Percentiles rank a stretch among this genome's conserved stretches.
phyloP scores from a whole-genome alignment of 2,797 vertebrate genomes.

The Sebastes trivittatus region DNA sequence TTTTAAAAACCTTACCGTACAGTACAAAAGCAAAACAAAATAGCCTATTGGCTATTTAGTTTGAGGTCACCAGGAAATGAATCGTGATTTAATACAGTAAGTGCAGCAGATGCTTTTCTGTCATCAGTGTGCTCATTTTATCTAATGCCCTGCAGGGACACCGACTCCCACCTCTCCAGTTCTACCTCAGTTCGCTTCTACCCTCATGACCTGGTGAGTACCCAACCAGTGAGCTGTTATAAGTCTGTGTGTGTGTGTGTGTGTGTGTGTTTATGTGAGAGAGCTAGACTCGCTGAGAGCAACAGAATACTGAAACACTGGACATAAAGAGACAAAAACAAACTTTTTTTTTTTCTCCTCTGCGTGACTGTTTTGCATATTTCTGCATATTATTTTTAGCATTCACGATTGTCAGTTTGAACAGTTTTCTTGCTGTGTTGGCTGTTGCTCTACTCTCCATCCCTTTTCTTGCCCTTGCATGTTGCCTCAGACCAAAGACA shows the following conservation, averaged over 20 bases:
- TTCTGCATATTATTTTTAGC: constrained; percentile 16
- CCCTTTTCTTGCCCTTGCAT: neutral
- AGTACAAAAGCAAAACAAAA: constrained; percentile 12
- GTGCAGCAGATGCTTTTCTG: constrained; percentile 32
- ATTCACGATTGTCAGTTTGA: neutral
- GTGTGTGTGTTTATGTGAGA: neutral
- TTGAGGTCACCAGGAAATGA: constrained; percentile 27
- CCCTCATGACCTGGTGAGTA: constrained; percentile 98
- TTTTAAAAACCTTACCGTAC: neutral
- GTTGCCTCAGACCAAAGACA: neutral
- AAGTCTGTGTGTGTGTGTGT: neutral
- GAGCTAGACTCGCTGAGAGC: neutral
- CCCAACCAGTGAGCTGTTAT: constrained; percentile 5
- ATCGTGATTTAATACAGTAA: constrained; percentile 35
- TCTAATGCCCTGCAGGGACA: constrained; percentile 89
- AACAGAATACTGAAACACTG: neutral
- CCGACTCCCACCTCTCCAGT: constrained; percentile 99
- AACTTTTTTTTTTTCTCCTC: neutral
- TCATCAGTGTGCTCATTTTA: constrained; percentile 42
- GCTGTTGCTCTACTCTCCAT: neutral
- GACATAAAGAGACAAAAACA: neutral
- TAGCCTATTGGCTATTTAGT: constrained; percentile 17
- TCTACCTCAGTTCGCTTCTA: constrained; percentile 99
- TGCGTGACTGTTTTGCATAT: neutral
- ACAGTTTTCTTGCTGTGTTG: neutral